Evolutionary conservation across 2,113 vertebrate genomes (phyloP), one percentile per base, ranked within the genome.

Genomic region (Rhombomys opimus): DNA sequence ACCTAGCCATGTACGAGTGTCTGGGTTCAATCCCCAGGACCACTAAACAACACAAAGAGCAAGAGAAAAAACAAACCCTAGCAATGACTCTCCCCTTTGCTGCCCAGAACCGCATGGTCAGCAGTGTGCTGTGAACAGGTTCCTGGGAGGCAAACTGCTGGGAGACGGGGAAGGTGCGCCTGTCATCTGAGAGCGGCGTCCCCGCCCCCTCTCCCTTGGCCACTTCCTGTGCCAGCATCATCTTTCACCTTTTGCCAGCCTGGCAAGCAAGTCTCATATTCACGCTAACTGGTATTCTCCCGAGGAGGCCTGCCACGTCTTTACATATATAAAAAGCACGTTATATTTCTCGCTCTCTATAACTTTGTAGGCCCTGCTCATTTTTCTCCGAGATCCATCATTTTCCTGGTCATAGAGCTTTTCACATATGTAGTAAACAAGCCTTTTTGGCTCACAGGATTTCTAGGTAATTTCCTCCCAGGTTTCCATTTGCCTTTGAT

Each of bases 401-500:
- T 72, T 93, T 90, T 95, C 67, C 82, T 89, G 70, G 85, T 87
- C 93, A 77, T 87, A 75, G 61, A 63, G 50, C 25, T 93, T 63
- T 92, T 46, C 38, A 23, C 38, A 27, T 54, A 46, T 41, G 67
- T 77, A 94, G 77, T 63, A 59, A 95, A 87, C 7, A 68, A 23
- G 54, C 22, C 52, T 82, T 84, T 95, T 94, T 87, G 81, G 46
- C 89, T 93, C 78, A 63, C n/a, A 41, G 14, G 46, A 61, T 23
- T 87, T 50, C 63, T 63, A 87, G 68, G 35, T 95, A 57, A 84
- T 82, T 94, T 88, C 30, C 18, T 27, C 54, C 38, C 54, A 63
- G 25, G 68, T 95, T 90, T 18, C 70, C 18, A 86, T 77, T 97
- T 92, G 52, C 46, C 54, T 96, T 95, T 91, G 61, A 89, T 82